Evolutionary conservation across 2,797 vertebrate species (phyloP).

Genomic region (Peromyscus eremicus): DNA sequence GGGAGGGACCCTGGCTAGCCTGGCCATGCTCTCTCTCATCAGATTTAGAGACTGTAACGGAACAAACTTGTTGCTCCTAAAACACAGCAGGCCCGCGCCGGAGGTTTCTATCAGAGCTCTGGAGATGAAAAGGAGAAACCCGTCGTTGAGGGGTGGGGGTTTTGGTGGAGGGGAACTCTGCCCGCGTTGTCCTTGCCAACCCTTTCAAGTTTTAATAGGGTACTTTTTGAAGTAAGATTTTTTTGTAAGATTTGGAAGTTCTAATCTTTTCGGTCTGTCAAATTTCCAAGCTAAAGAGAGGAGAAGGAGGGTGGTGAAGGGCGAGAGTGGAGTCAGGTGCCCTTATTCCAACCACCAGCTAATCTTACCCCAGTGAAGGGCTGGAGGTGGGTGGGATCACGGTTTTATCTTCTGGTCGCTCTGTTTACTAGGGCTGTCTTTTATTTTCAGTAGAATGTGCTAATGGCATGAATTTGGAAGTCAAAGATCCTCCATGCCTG

Average conservation of each 20-base stretch:
- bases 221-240: constrained; percentile 42
- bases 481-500: fast-evolving
- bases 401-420: background rate
- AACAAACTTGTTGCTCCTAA: constrained; percentile 50
- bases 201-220: constrained; percentile 56
- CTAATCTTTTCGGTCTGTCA: background rate
- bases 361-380: background rate
- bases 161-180: background rate
- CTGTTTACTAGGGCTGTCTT: background rate
- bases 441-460: background rate
- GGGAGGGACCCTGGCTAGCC: constrained; percentile 1
- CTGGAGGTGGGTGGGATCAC: background rate
- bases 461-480: constrained; percentile 26
- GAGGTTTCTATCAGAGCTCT: background rate
- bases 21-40: background rate
- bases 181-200: constrained; percentile 35
- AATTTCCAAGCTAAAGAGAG: background rate
- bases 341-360: constrained; percentile 5
- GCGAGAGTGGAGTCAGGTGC: constrained; percentile 19
- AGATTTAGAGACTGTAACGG: constrained; percentile 17
- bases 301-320: background rate
- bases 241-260: constrained; percentile 47
- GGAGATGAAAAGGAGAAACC: constrained; percentile 39
- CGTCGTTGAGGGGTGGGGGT: background rate
- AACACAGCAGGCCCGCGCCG: constrained; percentile 27